Conservation (phyloP, 2,888 invertebrate species). For the Apodemia duryi region DNA sequence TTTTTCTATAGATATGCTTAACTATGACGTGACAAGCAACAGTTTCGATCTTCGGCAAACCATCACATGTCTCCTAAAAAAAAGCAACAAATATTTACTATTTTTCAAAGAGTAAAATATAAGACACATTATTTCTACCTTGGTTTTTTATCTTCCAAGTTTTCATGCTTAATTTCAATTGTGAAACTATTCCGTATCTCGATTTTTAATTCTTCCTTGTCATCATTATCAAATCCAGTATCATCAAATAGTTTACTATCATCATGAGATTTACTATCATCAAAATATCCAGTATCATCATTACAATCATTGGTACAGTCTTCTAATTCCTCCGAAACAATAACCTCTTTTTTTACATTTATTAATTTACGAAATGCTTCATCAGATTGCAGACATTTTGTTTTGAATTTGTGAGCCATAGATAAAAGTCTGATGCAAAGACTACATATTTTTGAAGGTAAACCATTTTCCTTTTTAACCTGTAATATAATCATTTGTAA, state of each 20-base stretch:
- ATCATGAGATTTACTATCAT: constrained; percentile 2
- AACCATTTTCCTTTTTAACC: constrained; percentile 13
- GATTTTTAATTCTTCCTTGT: neutral
- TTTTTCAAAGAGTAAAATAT: too few relatives aligned
- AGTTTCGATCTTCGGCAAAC: too few relatives aligned
- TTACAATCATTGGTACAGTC: neutral
- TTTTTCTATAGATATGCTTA: too few relatives aligned
- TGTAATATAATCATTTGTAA: neutral
- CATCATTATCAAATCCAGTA: neutral
- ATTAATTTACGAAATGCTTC: constrained; percentile 2
- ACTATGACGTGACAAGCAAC: too few relatives aligned
- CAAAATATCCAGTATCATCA: neutral
- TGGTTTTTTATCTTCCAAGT: neutral
- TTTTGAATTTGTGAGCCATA: constrained; percentile 18
- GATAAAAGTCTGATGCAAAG: constrained; percentile 9
- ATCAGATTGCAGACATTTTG: constrained; percentile 10
- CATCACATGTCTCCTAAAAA: too few relatives aligned
- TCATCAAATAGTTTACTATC: neutral
- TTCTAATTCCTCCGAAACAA: neutral
- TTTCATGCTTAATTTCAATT: neutral
- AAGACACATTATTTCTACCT: neutral
- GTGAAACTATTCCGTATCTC: neutral
- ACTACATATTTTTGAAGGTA: constrained; percentile 16
- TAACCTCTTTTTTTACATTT: neutral
- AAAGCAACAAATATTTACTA: too few relatives aligned